Conservation (phyloP, 2,888 invertebrate genomes). For the Hyposoter dolosus region DNA sequence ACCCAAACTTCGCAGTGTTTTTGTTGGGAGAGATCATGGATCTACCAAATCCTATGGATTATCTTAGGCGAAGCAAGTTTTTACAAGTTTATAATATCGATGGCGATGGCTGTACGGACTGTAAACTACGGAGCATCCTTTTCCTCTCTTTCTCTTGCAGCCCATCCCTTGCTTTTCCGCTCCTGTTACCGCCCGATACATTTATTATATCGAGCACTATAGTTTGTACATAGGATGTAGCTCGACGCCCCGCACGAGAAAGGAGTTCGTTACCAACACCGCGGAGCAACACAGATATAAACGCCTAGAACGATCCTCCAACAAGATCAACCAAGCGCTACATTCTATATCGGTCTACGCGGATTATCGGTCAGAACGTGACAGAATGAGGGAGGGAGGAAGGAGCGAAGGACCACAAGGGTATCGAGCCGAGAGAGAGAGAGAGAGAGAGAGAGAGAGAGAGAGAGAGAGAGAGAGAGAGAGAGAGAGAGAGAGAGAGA, state of each 20-base stretch:
- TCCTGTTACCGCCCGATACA: constrained; percentile 21
- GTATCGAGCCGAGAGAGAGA: constrained; percentile 29
- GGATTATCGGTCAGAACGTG: constrained; percentile 62
- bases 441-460: constrained; percentile 36
- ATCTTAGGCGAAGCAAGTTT: constrained; percentile 56
- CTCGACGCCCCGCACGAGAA: constrained; percentile 38
- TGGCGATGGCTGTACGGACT: constrained; percentile 27
- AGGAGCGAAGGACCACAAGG: constrained; percentile 29
- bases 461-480: too few relatives aligned
- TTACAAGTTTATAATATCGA: constrained; percentile 52
- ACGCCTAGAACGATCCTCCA: constrained; percentile 58
- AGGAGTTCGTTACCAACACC: constrained; percentile 52
- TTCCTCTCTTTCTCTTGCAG: constrained; percentile 28
- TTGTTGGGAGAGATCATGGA: constrained; percentile 47
- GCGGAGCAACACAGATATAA: constrained; percentile 33
- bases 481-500: constrained; percentile 35
- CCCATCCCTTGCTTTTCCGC: constrained; percentile 14
- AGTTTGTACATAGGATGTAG: constrained; percentile 49
- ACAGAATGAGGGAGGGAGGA: constrained; percentile 44
- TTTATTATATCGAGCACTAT: constrained; percentile 51
- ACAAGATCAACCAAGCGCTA: constrained; percentile 67
- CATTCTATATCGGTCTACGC: constrained; percentile 56
- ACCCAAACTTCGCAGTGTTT: constrained; percentile 51
- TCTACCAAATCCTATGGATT: constrained; percentile 63
- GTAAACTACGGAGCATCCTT: background rate